These are phyloP conservation scores for Eutolmus rufibarbis DNA, from an alignment of 2,888 invertebrate species.

Conservation along the genomic window DNA sequence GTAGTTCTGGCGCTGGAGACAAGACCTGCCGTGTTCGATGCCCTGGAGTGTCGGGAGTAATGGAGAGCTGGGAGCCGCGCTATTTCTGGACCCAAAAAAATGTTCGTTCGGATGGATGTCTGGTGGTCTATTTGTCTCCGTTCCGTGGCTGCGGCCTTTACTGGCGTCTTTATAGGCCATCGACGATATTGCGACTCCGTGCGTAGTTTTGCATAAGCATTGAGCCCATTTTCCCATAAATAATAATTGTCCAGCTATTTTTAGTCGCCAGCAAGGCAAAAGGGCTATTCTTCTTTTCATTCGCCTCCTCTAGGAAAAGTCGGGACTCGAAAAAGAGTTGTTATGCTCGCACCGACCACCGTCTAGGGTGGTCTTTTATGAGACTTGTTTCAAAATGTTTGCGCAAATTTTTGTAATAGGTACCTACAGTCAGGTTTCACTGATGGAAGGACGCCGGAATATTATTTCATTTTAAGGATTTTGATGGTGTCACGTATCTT, in stretches of 20 bases:
- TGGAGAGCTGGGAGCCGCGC: not conserved
- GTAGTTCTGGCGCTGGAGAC: not conserved
- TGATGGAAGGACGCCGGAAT: not conserved
- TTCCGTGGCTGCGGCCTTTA: not conserved
- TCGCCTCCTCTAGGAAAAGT: not conserved
- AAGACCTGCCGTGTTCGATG: not conserved
- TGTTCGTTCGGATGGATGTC: not conserved
- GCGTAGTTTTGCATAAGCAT: not conserved
- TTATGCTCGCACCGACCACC: not conserved
- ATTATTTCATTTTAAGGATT: not conserved
- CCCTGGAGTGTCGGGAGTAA: not conserved
- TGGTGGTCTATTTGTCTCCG: no score
- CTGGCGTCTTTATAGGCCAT: not conserved
- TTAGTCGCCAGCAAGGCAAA: not conserved
- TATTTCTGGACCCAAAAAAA: not conserved
- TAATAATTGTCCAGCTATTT: not conserved
- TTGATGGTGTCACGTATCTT: not conserved
- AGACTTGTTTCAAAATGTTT: not conserved
- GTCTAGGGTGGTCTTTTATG: not conserved
- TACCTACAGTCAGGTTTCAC: not conserved
- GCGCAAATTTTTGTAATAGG: not conserved
- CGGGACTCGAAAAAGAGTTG: not conserved
- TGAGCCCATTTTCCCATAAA: not conserved
- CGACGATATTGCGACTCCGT: not conserved
- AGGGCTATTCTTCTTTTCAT: not conserved